Percentiles rank a stretch among this genome's conserved stretches.
Conservation (phyloP, 2,797 vertebrate genomes). For the Microhierax caerulescens region DNA sequence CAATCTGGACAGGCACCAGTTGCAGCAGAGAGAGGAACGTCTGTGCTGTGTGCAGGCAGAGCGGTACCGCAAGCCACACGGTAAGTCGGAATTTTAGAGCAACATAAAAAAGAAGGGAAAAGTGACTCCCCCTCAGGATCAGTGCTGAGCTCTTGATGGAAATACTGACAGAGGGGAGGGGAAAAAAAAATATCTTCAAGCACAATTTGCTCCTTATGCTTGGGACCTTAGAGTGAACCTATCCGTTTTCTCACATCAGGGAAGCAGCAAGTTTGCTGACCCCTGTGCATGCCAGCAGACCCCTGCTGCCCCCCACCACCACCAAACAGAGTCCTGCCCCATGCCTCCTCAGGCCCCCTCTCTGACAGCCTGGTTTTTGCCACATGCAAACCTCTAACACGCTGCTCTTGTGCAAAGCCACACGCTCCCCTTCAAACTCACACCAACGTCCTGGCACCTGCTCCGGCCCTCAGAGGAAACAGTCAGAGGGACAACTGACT, state of each 20-base stretch:
- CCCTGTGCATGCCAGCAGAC: rapidly evolving
- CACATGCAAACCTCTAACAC: background rate
- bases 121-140: background rate
- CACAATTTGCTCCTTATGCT: background rate
- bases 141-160: background rate
- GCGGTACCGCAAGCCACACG: rapidly evolving
- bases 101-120: background rate
- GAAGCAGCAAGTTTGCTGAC: background rate
- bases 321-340: rapidly evolving
- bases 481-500: background rate
- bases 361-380: background rate
- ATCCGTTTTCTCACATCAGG: background rate
- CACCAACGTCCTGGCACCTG: background rate
- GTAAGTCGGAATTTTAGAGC: background rate
- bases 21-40: background rate
- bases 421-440: background rate
- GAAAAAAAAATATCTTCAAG: background rate
- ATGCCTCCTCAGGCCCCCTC: background rate
- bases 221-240: background rate
- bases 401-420: background rate
- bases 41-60: background rate
- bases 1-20: background rate
- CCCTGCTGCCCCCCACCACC: background rate
- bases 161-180: background rate
- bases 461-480: background rate